A percentile compares a stretch with the other conserved stretches of the same genome.
phyloP scores from a whole-genome alignment of 2,797 vertebrate species.

The Falco berigora region DNA sequence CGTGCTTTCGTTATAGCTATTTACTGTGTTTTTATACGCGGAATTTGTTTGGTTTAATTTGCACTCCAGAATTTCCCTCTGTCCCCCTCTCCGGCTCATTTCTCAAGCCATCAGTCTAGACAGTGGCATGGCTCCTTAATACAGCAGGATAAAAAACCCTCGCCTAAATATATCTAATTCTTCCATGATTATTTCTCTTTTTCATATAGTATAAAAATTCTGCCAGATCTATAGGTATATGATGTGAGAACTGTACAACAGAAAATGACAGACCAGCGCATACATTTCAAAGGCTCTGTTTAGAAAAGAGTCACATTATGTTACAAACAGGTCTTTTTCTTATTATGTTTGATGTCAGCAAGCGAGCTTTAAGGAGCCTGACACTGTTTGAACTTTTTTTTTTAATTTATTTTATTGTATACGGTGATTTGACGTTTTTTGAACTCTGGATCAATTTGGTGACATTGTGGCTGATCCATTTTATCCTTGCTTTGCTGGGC shows the following conservation, averaged over 20 bases:
- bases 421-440: slow-evolving; percentile 64
- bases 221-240: neutral
- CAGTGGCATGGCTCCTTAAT: slow-evolving; percentile 12
- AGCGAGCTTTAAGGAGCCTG: slow-evolving; percentile 36
- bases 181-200: neutral
- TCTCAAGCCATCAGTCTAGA: slow-evolving; percentile 4
- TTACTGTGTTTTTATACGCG: neutral
- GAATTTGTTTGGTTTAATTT: slow-evolving; percentile 39
- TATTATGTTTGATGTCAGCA: slow-evolving; percentile 28
- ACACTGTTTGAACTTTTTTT: slow-evolving; percentile 53
- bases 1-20: slow-evolving; percentile 35
- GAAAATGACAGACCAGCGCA: neutral
- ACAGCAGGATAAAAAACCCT: neutral
- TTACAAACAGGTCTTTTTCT: slow-evolving; percentile 40
- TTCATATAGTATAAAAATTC: slow-evolving; percentile 15
- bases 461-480: slow-evolving; percentile 66
- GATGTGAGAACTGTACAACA: neutral
- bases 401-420: slow-evolving; percentile 57
- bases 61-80: neutral
- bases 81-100: neutral
- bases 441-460: slow-evolving; percentile 68
- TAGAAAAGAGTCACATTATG: slow-evolving; percentile 51
- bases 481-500: slow-evolving; percentile 70
- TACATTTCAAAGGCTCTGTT: slow-evolving; percentile 42
- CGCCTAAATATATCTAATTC: neutral